Evolutionary conservation across 2,113 vertebrate species (phyloP), one percentile per base, ranked within the genome.

Genomic region (Pomatorhinus ruficollis): DNA sequence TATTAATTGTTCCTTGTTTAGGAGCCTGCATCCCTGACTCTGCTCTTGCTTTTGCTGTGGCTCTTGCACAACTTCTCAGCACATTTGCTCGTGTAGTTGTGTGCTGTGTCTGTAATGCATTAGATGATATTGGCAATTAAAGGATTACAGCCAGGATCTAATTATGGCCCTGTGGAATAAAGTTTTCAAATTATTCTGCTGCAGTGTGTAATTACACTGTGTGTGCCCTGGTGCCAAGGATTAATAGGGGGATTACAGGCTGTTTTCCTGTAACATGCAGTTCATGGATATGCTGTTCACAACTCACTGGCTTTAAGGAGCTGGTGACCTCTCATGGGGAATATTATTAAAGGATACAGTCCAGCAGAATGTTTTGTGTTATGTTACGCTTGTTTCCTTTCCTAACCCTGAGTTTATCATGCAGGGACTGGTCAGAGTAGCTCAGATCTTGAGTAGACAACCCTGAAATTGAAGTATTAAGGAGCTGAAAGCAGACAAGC

Each of bases 51-150:
- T 68, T 89, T 70, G 19, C 56, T 53, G 33, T 40, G 60, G 22
- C 60, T 95, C 59, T 80, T 60, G 45, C 18, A 42, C 49, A 24
- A 45, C 22, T 5, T 59, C 70, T 81, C 61, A 92, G 72, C 65
- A 24, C 22, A 4, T 83, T 96, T 89, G 49, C 82, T 94, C 9
- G 3, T 87, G 63, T 78, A 35, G 44, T 96, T 42, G 5, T 92
- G 66, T 40, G 86, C 40, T 91, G n/a, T 50, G 65, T 85, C 94
- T 90, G 10, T 77, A 97, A 95, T 57, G 56, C 86, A 77, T 93
- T 96, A 96, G 96, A 90, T 96, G 83, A 96, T 95, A 92, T 87
- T 93, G 91, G 77, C 93, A 96, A 97, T 97, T 97, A 97, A 97
- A 93, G 92, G 96, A 96, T 97, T 97, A 97, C 35, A 90, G 69